Evolutionary conservation across 1,140 invertebrate genomes (phyloP), one percentile per base, ranked within the genome.

Genomic region (Scylla paramamosain): DNA sequence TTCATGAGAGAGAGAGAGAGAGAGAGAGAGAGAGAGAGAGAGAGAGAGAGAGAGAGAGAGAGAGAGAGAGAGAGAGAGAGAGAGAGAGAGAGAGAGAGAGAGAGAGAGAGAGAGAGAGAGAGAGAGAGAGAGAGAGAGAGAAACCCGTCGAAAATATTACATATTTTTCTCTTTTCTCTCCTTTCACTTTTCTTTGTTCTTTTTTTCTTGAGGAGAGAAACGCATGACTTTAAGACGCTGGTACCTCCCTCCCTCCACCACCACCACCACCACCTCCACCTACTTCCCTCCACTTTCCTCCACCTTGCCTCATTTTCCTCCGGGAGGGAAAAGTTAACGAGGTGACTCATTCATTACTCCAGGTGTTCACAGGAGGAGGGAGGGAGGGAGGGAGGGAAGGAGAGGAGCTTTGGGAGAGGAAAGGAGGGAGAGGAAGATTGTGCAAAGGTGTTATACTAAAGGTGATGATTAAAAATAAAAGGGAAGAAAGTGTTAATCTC

Each of bases 261-360:
- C 20, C 52, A 12, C 20, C 52, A 12, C 52, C 20, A 16, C 52
- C 25, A n/a, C 25, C 25, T 77, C 67, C 67, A 0, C 25, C 67
- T n/a, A 25, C 67, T 77, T 77, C 25, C 67, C 67, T 77, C 67
- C 67, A 77, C 67, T 77, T 77, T 77, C 20, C 67, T 77, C 67
- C 67, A 77, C 67, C 67, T 77, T 77, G 67, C 67, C 67, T 77
- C 67, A 77, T 77, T 77, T 77, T 77, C 67, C 67, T 77, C 67
- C 67, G 67, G 67, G 67, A 77, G 67, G 20, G 67, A 77, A 77
- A 77, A 77, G 67, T 77, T 77, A 77, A 77, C 67, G 67, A 77
- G 67, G 67, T 77, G 67, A 77, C 67, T 77, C 67, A 77, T 77
- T 77, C 67, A 77, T 77, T 77, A 77, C 67, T 77, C 67, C 67